These are phyloP conservation scores for Zhengitettix transpicula DNA, from an alignment of 2,888 invertebrate species.

Conservation along the genomic window DNA sequence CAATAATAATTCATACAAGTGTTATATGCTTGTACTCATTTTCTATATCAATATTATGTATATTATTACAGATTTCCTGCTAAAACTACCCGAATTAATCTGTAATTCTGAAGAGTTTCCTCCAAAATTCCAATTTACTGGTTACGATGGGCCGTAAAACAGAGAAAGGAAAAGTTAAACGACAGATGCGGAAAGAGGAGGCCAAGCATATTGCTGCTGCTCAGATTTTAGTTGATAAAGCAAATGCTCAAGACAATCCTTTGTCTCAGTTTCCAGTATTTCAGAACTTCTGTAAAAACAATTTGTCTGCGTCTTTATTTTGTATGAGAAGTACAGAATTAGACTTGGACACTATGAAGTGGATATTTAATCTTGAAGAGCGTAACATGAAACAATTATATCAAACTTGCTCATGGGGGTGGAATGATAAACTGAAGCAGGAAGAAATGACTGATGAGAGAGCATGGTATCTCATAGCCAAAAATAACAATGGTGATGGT, in stretches of 20 bases:
- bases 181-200: constrained; percentile 41
- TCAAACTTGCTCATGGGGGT: constrained; percentile 64
- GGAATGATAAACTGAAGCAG: constrained; percentile 55
- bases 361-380: constrained; percentile 59
- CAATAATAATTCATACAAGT: too few relatives aligned
- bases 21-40: too few relatives aligned
- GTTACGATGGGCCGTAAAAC: constrained; percentile 24
- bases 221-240: constrained; percentile 39
- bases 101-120: not conserved
- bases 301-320: constrained; percentile 38
- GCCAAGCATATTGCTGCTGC: constrained; percentile 40
- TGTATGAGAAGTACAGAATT: constrained; percentile 41
- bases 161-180: constrained; percentile 43
- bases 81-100: not conserved
- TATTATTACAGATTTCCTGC: too few relatives aligned
- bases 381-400: constrained; percentile 65
- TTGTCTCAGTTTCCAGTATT: constrained; percentile 41
- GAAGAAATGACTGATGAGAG: constrained; percentile 56
- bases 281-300: constrained; percentile 41
- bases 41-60: too few relatives aligned
- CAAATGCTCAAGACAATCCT: constrained; percentile 41
- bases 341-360: constrained; percentile 37
- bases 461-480: constrained; percentile 34
- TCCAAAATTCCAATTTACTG: not conserved
- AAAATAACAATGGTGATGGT: not conserved